Conservation (phyloP, 92 coral and sea anemone species). For the Parazoanthus swiftii region DNA sequence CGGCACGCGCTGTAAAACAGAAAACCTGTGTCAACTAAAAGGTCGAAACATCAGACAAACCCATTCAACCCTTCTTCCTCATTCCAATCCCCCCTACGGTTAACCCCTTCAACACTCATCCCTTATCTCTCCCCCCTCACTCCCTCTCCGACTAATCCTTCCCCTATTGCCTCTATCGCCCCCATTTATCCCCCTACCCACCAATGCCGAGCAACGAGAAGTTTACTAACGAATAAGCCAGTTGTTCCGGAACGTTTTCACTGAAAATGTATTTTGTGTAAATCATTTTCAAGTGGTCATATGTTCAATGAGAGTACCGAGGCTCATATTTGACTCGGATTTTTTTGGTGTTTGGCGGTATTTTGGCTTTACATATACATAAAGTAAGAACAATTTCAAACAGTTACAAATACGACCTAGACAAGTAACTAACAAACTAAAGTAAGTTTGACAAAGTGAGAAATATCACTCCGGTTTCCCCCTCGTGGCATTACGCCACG, state of each 20-base stretch:
- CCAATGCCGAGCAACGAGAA: not conserved
- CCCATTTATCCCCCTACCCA: not conserved
- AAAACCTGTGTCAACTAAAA: not conserved
- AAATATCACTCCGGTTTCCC: too few relatives aligned
- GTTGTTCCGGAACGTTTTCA: too few relatives aligned
- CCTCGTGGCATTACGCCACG: too few relatives aligned
- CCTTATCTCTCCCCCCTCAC: too few relatives aligned
- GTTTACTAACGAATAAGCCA: not conserved
- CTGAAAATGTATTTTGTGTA: too few relatives aligned
- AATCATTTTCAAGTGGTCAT: not conserved
- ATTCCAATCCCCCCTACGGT: too few relatives aligned
- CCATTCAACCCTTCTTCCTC: not conserved
- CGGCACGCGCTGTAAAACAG: not conserved
- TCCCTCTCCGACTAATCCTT: not conserved
- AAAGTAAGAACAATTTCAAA: too few relatives aligned
- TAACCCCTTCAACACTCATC: too few relatives aligned
- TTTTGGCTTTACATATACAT: not conserved
- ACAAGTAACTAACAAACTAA: not conserved
- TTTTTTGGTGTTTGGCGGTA: not conserved
- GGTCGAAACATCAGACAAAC: not conserved
- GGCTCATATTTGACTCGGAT: not conserved
- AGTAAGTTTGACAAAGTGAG: too few relatives aligned
- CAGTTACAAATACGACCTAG: not conserved
- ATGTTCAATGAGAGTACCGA: too few relatives aligned
- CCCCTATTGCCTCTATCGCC: not conserved